Percentiles rank a stretch among this genome's conserved stretches.
phyloP scores from a whole-genome alignment of 37 sponge, comb jelly and placozoan genomes.

The Aplysina aerophoba region DNA sequence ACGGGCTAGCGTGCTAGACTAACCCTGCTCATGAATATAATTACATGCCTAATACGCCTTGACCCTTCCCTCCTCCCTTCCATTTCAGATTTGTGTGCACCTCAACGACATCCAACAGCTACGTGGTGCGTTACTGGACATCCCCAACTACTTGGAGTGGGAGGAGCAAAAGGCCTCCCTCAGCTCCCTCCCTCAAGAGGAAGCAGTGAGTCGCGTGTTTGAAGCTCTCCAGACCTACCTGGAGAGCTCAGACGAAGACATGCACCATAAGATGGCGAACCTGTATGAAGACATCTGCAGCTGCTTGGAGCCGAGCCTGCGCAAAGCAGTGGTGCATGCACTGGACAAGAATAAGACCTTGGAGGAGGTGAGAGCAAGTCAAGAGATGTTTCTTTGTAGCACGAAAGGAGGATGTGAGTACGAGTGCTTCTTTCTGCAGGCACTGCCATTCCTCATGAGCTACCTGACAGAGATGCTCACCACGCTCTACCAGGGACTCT shows the following conservation, averaged over 20 bases:
- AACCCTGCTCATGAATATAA: no score
- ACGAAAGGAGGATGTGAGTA: neutral
- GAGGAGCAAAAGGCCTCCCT: neutral
- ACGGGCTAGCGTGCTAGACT: no score
- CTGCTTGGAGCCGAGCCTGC: neutral
- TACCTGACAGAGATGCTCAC: constrained; percentile 33
- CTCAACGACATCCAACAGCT: constrained; percentile 33
- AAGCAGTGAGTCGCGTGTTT: neutral
- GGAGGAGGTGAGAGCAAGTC: constrained; percentile 5
- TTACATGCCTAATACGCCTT: no score
- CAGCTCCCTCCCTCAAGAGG: neutral
- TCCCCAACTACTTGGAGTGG: constrained; percentile 18
- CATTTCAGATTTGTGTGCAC: constrained; percentile 18
- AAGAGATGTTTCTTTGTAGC: neutral
- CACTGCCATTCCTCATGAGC: neutral
- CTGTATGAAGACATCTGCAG: neutral
- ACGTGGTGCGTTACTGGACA: neutral
- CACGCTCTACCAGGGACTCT: neutral
- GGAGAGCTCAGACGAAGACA: constrained; percentile 25
- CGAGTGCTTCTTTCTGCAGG: constrained; percentile 17
- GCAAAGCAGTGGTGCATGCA: neutral
- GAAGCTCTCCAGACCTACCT: constrained; percentile 1
- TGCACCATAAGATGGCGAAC: constrained; percentile 15
- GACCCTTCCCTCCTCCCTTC: no score
- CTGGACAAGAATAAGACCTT: neutral